Evolutionary conservation across 1,140 invertebrate species (phyloP), one percentile per base, ranked within the genome.

Genomic region (Drosophila setifemur): DNA sequence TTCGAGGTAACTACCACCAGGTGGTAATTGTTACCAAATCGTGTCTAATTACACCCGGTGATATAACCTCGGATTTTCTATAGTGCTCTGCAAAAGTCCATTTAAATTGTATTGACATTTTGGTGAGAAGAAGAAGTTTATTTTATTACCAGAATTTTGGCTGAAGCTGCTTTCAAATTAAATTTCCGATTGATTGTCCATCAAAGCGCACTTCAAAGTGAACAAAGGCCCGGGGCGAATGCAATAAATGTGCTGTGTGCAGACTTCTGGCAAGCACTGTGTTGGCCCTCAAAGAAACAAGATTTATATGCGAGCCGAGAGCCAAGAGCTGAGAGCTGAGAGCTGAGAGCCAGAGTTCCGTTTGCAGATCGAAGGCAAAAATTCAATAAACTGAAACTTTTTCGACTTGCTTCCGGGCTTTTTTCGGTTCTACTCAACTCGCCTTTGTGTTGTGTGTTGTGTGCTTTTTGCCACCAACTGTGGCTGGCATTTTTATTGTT

Each of bases 401-500:
- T 74, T 58, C n/a, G 44, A 50, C 25, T 48, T 37, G 37, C 75
- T 77, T 69, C 53, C 58, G 69, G 58, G 61, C 21, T 63, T 74
- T 69, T 49, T 49, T 29, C 55, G 18, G 16, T 16, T 26, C 19
- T 29, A n/a, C n/a, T 28, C 12, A 31, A 49, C 39, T 57, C 39
- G 14, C 45, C 33, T 54, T 74, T 73, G 44, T 60, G 50, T n/a
- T 49, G 55, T 44, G 33, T 29, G 18, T 71, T 58, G 57, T 66
- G 52, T 68, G 43, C 54, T 47, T 70, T 76, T 71, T 73, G 61
- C 73, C 77, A 78, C 71, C 79, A 83, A 83, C 79, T 85, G 81
- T 78, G 69, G 63, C 39, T 85, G 81, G 81, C 81, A 85, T 85
- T 86, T 79, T 85, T 86, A 86, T 86, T 73, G 69, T 73, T 61